These are phyloP conservation scores for Xestia c-nigrum DNA, from an alignment of 2,888 invertebrate species.

Conservation along the genomic window DNA sequence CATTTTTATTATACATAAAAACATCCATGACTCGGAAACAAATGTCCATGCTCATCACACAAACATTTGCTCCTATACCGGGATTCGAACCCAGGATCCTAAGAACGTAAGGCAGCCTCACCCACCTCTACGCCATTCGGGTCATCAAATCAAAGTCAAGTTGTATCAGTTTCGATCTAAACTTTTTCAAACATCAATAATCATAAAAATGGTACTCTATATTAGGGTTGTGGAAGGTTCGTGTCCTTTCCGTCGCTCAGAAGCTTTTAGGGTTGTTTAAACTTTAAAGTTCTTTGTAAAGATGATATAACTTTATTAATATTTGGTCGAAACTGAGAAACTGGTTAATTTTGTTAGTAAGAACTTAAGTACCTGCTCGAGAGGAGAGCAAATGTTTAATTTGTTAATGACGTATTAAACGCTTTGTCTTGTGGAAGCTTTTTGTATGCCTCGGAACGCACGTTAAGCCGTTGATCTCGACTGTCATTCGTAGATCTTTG, in stretches of 20 bases:
- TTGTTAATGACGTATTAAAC: not conserved
- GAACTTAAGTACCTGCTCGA: slow-evolving; percentile 5
- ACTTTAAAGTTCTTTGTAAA: slow-evolving; percentile 24
- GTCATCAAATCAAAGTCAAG: no score
- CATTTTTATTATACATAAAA: no score
- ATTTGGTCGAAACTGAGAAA: slow-evolving; percentile 21
- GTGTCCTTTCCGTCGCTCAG: slow-evolving; percentile 15
- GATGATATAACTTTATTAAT: slow-evolving; percentile 25
- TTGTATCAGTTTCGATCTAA: not conserved
- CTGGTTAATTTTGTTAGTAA: slow-evolving; percentile 6
- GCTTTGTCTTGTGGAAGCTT: not conserved
- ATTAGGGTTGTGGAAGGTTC: not conserved
- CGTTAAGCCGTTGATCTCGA: no score
- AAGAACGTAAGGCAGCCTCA: no score
- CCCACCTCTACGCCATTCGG: no score
- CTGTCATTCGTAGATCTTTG: no score
- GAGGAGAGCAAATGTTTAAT: not conserved
- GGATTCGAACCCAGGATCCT: no score
- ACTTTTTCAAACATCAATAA: not conserved
- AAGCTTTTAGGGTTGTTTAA: slow-evolving; percentile 32
- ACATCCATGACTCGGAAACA: no score
- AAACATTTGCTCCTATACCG: no score
- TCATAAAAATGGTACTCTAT: not conserved
- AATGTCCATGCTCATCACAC: no score
- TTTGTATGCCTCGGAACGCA: not conserved